Evolutionary conservation across 2,113 vertebrate species (phyloP).

Genomic region (Lynx canadensis): DNA sequence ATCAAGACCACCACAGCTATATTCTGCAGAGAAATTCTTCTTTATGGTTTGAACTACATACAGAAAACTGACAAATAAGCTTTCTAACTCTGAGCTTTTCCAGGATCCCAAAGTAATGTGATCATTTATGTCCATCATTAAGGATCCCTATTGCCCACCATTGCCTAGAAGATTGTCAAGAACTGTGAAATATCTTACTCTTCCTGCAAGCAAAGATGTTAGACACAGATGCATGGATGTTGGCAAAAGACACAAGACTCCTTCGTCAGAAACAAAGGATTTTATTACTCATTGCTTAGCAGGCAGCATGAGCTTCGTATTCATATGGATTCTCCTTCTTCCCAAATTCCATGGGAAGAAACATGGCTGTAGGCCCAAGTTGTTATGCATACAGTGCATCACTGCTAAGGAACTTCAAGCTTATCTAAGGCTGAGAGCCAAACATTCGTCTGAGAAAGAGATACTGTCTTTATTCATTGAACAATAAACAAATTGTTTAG

Average conservation of each 20-base stretch:
- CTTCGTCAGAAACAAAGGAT: neutral
- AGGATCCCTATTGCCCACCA: neutral
- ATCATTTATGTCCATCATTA: neutral
- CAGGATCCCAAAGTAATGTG: neutral
- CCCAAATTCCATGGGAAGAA: neutral
- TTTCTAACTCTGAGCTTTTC: neutral
- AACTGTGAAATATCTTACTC: neutral
- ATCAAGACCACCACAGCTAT: neutral
- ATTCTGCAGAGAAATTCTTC: neutral
- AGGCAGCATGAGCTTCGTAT: neutral
- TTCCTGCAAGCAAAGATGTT: neutral
- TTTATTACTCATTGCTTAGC: neutral
- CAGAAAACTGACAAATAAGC: neutral
- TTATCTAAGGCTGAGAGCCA: neutral
- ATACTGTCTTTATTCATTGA: neutral
- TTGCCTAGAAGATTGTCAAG: neutral
- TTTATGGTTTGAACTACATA: neutral
- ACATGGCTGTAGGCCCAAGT: neutral
- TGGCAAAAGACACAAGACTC: neutral
- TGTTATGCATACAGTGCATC: neutral
- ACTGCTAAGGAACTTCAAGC: neutral
- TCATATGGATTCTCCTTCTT: neutral
- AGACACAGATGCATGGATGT: neutral
- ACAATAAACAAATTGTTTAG: neutral
- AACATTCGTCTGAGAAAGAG: neutral